phyloP scores from a whole-genome alignment of 2,113 vertebrate genomes.

The Dryoscopus gambensis region DNA sequence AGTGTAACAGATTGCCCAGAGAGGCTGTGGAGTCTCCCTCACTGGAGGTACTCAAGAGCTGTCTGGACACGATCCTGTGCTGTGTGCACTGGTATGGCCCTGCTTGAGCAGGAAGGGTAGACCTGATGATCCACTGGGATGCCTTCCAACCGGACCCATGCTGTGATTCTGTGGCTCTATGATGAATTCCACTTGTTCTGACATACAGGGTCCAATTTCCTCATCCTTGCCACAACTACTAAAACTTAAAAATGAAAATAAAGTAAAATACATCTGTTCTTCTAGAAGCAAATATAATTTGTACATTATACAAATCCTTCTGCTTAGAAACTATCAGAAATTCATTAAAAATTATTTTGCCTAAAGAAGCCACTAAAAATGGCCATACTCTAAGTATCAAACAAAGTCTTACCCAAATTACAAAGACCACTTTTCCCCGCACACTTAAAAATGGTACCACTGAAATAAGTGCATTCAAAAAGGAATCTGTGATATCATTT shows the following conservation, averaged over 20 bases:
- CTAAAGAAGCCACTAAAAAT: background rate
- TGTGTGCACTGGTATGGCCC: background rate
- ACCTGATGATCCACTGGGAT: background rate
- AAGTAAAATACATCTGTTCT: background rate
- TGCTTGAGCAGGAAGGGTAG: background rate
- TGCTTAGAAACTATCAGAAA: background rate
- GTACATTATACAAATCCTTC: background rate
- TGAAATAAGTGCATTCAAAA: background rate
- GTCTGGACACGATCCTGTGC: background rate
- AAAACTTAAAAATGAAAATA: background rate
- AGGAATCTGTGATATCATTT: background rate
- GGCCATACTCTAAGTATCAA: background rate
- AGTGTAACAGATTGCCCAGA: background rate
- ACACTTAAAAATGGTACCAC: background rate
- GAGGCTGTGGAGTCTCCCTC: background rate
- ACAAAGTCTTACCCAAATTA: background rate
- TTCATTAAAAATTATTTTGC: background rate
- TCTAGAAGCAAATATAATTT: background rate
- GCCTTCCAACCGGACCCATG: background rate
- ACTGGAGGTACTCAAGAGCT: background rate
- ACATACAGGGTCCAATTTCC: background rate
- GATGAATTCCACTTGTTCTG: background rate
- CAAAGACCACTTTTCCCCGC: background rate
- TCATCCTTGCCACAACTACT: background rate
- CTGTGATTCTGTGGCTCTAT: background rate